A percentile compares a stretch with the other conserved stretches of the same genome.
Conservation (phyloP, 2,888 invertebrate genomes). For the Noctua pronuba region DNA sequence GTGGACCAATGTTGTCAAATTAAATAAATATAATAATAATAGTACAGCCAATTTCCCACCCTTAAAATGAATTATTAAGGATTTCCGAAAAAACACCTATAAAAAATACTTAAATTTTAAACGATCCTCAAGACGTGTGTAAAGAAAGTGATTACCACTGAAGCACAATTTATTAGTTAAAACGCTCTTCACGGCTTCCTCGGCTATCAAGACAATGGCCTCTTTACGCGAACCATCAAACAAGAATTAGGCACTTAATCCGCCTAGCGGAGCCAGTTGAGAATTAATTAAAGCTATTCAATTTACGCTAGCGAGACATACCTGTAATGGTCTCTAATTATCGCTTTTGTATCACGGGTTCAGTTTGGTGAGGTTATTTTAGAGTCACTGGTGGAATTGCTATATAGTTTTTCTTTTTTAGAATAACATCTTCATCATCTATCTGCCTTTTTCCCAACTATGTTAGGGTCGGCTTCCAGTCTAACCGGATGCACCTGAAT, state of each 20-base stretch:
- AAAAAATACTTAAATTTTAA: not conserved
- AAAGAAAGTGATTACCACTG: conserved; percentile 38
- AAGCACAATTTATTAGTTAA: conserved; percentile 45
- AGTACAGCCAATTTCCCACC: not conserved
- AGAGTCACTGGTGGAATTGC: not conserved
- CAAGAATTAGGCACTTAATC: conserved; percentile 66
- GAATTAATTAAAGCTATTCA: conserved; percentile 65
- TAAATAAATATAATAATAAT: too few species aligned
- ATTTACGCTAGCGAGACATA: conserved; percentile 52
- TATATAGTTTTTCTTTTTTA: not conserved
- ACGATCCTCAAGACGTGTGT: conserved; percentile 2
- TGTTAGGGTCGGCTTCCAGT: too few species aligned
- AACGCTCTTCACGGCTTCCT: conserved; percentile 38
- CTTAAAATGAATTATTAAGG: too few species aligned
- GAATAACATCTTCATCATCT: too few species aligned
- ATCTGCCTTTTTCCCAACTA: too few species aligned
- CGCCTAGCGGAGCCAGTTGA: conserved; percentile 52
- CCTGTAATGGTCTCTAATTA: conserved; percentile 56
- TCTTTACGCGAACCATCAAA: conserved; percentile 63
- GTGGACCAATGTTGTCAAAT: too few species aligned
- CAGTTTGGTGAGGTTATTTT: conserved; percentile 3
- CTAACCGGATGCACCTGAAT: too few species aligned
- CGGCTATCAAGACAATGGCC: conserved; percentile 56
- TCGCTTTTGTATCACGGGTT: conserved; percentile 37
- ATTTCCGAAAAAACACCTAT: not conserved